Conservation (phyloP, 2,888 invertebrate genomes). For the Chydorus sphaericus region DNA sequence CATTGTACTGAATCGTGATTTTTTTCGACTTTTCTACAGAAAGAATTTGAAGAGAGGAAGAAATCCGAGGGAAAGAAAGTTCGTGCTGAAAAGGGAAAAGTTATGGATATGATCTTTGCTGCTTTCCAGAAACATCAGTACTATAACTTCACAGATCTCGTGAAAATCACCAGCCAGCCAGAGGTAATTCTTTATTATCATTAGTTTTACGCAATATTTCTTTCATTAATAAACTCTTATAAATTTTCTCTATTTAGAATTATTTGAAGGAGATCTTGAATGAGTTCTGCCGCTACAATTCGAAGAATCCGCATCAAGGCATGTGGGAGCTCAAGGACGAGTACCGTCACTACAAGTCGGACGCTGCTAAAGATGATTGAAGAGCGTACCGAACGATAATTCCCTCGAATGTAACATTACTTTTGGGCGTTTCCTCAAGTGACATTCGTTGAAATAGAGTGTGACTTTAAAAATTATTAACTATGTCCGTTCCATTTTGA, state of each 20-base stretch:
- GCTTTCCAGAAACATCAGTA: conserved; percentile 99
- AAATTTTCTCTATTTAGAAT: conserved; percentile 35
- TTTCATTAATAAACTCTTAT: conserved; percentile 1
- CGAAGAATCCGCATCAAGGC: conserved; percentile 94
- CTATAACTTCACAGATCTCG: conserved; percentile 92
- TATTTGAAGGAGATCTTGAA: conserved; percentile 95
- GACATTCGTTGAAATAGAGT: no score
- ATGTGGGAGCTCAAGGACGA: conserved; percentile 99
- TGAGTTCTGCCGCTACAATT: conserved; percentile 94
- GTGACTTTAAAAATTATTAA: no score
- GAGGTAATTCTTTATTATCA: conserved; percentile 42
- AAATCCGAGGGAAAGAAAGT: conserved; percentile 92
- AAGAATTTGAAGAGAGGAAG: conserved; percentile 75
- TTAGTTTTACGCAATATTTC: conserved; percentile 7
- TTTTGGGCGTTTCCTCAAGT: no score
- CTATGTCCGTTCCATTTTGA: no score
- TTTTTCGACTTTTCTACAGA: conserved; percentile 36
- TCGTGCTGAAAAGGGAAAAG: conserved; percentile 87
- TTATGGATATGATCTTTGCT: conserved; percentile 87
- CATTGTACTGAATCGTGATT: no score
- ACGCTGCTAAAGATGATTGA: no score
- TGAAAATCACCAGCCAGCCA: conserved; percentile 85
- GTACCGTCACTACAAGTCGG: conserved; percentile 86
- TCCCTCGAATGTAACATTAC: no score
- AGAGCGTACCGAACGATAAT: no score